Evolutionary conservation across 2,797 vertebrate species (phyloP).

Genomic region (Crocodylus rhombifer): DNA sequence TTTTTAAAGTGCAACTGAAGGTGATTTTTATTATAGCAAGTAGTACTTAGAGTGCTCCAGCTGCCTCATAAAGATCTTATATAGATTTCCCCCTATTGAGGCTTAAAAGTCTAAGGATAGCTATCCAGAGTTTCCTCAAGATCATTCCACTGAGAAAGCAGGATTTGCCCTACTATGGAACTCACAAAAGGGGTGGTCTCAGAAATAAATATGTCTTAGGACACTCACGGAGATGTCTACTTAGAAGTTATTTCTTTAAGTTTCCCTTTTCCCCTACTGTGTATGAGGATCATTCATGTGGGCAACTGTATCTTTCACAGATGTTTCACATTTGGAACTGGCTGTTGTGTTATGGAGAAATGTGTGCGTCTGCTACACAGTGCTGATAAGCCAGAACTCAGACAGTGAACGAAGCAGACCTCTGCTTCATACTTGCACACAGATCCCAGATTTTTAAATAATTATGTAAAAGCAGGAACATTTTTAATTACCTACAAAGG

Average conservation of each 20-base stretch:
- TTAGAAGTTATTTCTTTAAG: not conserved
- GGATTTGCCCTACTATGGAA: not conserved
- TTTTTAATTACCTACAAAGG: too few relatives aligned
- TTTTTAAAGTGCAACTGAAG: not conserved
- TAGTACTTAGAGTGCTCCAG: too few relatives aligned
- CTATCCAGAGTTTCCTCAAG: not conserved
- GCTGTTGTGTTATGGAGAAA: too few relatives aligned
- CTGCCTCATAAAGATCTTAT: not conserved
- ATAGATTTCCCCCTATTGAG: accelerated
- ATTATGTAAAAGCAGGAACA: too few relatives aligned
- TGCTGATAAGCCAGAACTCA: too few relatives aligned
- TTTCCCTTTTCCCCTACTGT: not conserved
- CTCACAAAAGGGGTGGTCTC: accelerated
- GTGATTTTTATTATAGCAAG: not conserved
- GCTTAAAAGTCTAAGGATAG: not conserved
- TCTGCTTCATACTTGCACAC: too few relatives aligned
- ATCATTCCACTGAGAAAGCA: not conserved
- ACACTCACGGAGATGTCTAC: not conserved
- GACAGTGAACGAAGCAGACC: too few relatives aligned
- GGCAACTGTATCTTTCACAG: too few relatives aligned
- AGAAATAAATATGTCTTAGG: not conserved
- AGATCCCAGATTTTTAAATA: too few relatives aligned
- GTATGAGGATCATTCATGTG: not conserved
- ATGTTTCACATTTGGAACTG: too few relatives aligned
- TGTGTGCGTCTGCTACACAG: too few relatives aligned